Percentiles rank a stretch among this genome's conserved stretches.
These are phyloP conservation scores for Pseudochaenichthys georgianus DNA, from an alignment of 2,797 vertebrate genomes.

Conservation along the genomic window DNA sequence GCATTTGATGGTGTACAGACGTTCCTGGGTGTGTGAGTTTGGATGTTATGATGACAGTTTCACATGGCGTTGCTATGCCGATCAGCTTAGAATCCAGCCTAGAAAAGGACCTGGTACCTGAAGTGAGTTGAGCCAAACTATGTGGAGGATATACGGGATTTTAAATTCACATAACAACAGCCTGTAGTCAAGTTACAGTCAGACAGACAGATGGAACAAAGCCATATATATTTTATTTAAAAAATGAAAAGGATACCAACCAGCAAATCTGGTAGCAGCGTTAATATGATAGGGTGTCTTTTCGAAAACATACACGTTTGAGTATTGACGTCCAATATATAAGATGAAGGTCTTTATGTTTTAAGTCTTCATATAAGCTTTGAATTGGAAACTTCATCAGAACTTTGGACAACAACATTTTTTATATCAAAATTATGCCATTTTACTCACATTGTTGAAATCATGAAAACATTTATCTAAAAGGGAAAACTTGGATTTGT, in stretches of 20 bases:
- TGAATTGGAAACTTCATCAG: neutral
- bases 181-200: neutral
- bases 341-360: neutral
- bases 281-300: neutral
- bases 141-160: too few relatives aligned
- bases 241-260: neutral
- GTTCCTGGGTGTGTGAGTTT: too few relatives aligned
- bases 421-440: neutral
- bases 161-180: neutral
- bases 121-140: too few relatives aligned
- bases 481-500: neutral
- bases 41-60: too few relatives aligned
- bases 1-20: too few relatives aligned
- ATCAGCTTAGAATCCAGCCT: too few relatives aligned
- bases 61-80: too few relatives aligned
- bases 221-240: neutral
- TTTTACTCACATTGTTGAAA: neutral
- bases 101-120: too few relatives aligned
- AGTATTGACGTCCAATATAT: neutral
- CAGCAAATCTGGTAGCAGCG: neutral
- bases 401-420: neutral
- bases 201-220: neutral
- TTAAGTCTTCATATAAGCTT: neutral
- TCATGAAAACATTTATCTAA: neutral
- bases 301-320: neutral